Evolutionary conservation across 2,113 vertebrate species (phyloP), one percentile per base, ranked within the genome.

Genomic region (Hystrix brachyura): DNA sequence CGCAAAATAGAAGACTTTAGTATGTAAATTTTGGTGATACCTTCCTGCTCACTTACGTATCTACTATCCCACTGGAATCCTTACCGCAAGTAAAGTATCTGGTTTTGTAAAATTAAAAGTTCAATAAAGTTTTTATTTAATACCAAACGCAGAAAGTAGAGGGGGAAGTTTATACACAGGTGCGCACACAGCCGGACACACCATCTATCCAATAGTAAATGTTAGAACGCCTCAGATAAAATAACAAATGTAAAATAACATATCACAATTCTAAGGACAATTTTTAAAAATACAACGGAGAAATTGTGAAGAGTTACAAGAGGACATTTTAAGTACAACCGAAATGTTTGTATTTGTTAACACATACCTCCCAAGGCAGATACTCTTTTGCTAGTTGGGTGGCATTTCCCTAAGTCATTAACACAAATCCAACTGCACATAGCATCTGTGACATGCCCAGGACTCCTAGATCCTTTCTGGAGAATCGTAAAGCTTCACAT

Each of bases 251-350:
- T 85, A n/a, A 89, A 94, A 90, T 38, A 13, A 57, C 2, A 19
- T 25, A 82, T 72, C 87, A 19, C 21, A 23, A 59, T 2, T 67
- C 46, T 74, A 69, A 4, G 19, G 34, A 51, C 7, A 95, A 98
- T 84, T 98, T 97, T 87, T 65, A 65, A 69, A 94, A 98, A 90
- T 96, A 97, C 87, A 82, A 65, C 43, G 2, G 80, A 64, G 27
- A 15, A 25, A 94, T 48, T 27, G 59, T 32, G 13, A 87, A 83
- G 51, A 51, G 62, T 55, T 25, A 38, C n/a, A 55, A 51, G 62
- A 87, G 1, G 62, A 71, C 89, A 97, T n/a, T 48, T 87, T 46
- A 96, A 96, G 89, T 15, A 53, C 10, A 48, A 88, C 32, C 92
- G 60, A 62, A 97, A 57, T 55, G 13, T 79, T 43, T 29, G 57